Conservation (phyloP, 2,888 invertebrate genomes). For the Sesia bembeciformis region DNA sequence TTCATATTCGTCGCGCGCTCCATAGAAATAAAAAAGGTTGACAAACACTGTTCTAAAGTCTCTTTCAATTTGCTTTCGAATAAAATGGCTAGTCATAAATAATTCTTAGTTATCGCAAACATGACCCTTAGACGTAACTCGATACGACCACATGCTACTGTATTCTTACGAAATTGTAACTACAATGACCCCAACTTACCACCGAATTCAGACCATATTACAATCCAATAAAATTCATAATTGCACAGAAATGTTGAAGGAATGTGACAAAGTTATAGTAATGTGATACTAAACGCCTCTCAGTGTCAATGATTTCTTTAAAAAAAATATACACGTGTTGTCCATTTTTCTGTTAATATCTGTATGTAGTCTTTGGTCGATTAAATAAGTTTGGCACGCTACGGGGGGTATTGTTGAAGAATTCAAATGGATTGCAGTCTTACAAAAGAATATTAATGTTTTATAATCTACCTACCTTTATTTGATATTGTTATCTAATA, state of each 20-base stretch:
- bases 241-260: conserved; percentile 15
- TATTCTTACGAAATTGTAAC: conserved; percentile 38
- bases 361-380: conserved; percentile 3
- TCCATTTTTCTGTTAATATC: conserved; percentile 1
- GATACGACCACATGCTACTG: conserved; percentile 43
- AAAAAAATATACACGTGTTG: conserved; percentile 18
- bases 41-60: no score
- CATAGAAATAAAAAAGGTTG: no score
- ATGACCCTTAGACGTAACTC: conserved; percentile 38
- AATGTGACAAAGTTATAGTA: conserved; percentile 56
- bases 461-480: no score
- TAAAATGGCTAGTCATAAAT: background rate
- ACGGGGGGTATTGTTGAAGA: conserved; percentile 3
- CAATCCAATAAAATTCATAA: conserved; percentile 14
- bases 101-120: background rate
- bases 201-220: background rate
- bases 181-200: conserved; percentile 10
- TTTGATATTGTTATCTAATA: no score
- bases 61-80: no score
- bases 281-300: conserved; percentile 41
- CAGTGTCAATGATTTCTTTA: conserved; percentile 37
- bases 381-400: conserved; percentile 3
- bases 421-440: no score
- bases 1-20: no score
- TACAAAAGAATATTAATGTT: no score